A percentile compares a stretch with the other conserved stretches of the same genome.
These are phyloP conservation scores for Eutolmus rufibarbis DNA, from an alignment of 2,888 invertebrate species.

Conservation along the genomic window DNA sequence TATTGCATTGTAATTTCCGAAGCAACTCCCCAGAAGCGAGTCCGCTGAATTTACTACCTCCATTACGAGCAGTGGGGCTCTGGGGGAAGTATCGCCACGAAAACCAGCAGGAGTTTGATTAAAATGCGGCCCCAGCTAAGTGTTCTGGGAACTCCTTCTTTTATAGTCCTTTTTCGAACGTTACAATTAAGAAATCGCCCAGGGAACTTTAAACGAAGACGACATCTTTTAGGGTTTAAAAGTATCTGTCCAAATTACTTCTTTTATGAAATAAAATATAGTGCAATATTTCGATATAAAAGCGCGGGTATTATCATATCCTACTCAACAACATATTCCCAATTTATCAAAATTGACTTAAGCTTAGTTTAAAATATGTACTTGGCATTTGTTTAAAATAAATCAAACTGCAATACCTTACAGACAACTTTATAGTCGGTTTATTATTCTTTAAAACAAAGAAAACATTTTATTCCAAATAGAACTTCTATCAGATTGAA, in stretches of 20 bases:
- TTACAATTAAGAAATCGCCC: not conserved
- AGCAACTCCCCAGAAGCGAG: not conserved
- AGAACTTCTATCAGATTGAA: too few species aligned
- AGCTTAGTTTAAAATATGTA: too few species aligned
- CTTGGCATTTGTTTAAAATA: too few species aligned
- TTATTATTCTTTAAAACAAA: too few species aligned
- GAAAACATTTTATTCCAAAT: too few species aligned
- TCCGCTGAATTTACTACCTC: not conserved
- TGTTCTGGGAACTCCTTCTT: conserved; percentile 12
- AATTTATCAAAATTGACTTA: too few species aligned
- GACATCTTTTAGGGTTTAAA: not conserved
- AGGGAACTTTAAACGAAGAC: not conserved
- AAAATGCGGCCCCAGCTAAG: not conserved
- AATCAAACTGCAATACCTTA: too few species aligned
- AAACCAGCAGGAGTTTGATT: not conserved
- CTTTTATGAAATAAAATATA: not conserved
- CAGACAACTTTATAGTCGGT: too few species aligned
- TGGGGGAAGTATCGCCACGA: not conserved
- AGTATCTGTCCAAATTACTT: not conserved
- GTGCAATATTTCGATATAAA: too few species aligned
- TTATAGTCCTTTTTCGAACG: not conserved
- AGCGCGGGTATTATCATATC: too few species aligned
- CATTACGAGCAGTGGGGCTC: not conserved
- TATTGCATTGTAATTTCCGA: conserved; percentile 32
- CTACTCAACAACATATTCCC: too few species aligned